Base-by-base conservation (phyloP, 2,113 vertebrate genomes). In the Perca schrenkii region DNA sequence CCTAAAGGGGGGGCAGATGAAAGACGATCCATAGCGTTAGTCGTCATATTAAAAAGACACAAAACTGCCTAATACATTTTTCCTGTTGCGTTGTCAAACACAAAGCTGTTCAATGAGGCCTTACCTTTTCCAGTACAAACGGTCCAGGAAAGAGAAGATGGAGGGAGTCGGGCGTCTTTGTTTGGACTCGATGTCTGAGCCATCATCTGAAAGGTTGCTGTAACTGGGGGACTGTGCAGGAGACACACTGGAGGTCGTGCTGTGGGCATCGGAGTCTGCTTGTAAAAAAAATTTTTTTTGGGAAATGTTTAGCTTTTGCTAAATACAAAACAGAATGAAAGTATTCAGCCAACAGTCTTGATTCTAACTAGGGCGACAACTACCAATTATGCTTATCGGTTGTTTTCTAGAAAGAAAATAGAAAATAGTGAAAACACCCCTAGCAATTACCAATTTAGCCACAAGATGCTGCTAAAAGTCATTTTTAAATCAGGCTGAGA, bases 201-300 rank as follows among this genome's bases (percentile, higher is more conserved):
- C 93, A 12, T 96, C 96, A 28, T 96, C 96, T 1, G 96, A 96
- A 60, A 92, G 94, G 91, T 96, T 95, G 90, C 96, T 96, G 91
- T 96, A 94, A 74, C 93, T 96, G 54, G 96, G 96, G 6, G 96
- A 96, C 92, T 95, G 95, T 3, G 95, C 94, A 0, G 96, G 96
- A 82, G 96, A 96, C 81, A 93, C 86, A 21, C 95, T 96, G 82
- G 95, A 96, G 36, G 96, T 95, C 1, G 95, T 96, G 86, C 96
- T 96, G 88, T 95, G 95, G 40, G 95, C 95, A 83, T 96, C 95
- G 0, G 96, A 96, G 74, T 96, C 96, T 95, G 77, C 73, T 86
- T 66, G 61, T 67, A 75, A 81, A 79, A 31, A 71, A 43, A 14
- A 22, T 19, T 21, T 2, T 28, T 28, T 28, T 28, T 28, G 1